Conservation (phyloP, 2,888 invertebrate genomes). For the Campopleginae sp. region DNA sequence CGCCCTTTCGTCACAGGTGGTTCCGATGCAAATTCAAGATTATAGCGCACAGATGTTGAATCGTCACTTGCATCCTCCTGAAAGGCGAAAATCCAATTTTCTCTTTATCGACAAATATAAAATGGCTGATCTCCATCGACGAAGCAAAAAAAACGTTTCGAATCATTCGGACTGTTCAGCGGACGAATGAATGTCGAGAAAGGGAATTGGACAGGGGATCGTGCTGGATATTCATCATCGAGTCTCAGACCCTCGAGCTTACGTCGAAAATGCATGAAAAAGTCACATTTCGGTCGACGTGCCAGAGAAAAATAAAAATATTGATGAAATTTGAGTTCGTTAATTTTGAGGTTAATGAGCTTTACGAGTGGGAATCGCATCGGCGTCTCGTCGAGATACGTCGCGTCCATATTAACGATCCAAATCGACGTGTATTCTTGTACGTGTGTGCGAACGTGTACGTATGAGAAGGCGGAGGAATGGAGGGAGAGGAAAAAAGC, state of each 20-base stretch:
- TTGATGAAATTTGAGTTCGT: constrained; percentile 35
- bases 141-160: background rate
- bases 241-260: background rate
- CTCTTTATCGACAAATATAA: constrained; percentile 25
- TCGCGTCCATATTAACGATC: background rate
- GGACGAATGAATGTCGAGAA: background rate
- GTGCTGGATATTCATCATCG: background rate
- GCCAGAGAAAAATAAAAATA: background rate
- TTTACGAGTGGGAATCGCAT: constrained; percentile 15
- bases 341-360: constrained; percentile 32
- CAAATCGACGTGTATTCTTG: background rate
- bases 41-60: constrained; percentile 27
- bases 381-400: background rate
- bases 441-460: background rate
- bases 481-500: constrained; percentile 25
- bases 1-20: constrained; percentile 42
- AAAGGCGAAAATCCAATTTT: constrained; percentile 38
- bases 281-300: background rate
- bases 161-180: background rate
- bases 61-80: constrained; percentile 3
- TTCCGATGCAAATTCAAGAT: constrained; percentile 48
- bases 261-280: background rate
- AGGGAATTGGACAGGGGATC: background rate
- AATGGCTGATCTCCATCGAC: constrained; percentile 8
- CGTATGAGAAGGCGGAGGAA: background rate